Evolutionary conservation across 2,113 vertebrate species (phyloP).

Genomic region (Aplodontia rufa): DNA sequence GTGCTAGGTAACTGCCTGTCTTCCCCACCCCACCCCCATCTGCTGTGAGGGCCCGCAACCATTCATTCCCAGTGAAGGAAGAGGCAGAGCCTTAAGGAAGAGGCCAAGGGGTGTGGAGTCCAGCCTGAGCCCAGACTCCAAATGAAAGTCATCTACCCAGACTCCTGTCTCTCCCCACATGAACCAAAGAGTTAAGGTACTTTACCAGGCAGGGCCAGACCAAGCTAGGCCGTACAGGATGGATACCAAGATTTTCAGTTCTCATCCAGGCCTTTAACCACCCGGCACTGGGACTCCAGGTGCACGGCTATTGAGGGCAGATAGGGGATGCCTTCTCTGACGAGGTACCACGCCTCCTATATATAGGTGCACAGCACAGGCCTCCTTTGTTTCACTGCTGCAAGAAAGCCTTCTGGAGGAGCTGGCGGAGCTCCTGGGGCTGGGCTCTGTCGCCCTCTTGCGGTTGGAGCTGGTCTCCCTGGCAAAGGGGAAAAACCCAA

Average conservation of each 20-base stretch:
- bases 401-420: fast-evolving
- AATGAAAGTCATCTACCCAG: not conserved
- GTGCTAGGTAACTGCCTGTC: too few relatives aligned
- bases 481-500: fast-evolving
- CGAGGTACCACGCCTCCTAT: fast-evolving
- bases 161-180: not conserved
- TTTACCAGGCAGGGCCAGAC: not conserved
- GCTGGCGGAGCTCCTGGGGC: fast-evolving
- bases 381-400: not conserved
- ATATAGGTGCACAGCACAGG: not conserved
- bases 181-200: not conserved
- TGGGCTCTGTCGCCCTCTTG: slow-evolving; percentile 35
- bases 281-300: not conserved
- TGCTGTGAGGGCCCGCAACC: too few relatives aligned
- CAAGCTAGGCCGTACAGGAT: not conserved
- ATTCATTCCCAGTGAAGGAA: not conserved
- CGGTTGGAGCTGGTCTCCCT: not conserved
- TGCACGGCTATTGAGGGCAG: not conserved
- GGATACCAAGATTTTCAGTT: not conserved
- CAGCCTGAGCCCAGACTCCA: not conserved
- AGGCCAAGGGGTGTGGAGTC: not conserved
- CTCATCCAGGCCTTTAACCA: not conserved
- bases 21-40: too few relatives aligned
- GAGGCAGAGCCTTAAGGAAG: not conserved
- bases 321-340: fast-evolving